Conservation (phyloP, 2,113 vertebrate species). For the Lophotis ruficrista region DNA sequence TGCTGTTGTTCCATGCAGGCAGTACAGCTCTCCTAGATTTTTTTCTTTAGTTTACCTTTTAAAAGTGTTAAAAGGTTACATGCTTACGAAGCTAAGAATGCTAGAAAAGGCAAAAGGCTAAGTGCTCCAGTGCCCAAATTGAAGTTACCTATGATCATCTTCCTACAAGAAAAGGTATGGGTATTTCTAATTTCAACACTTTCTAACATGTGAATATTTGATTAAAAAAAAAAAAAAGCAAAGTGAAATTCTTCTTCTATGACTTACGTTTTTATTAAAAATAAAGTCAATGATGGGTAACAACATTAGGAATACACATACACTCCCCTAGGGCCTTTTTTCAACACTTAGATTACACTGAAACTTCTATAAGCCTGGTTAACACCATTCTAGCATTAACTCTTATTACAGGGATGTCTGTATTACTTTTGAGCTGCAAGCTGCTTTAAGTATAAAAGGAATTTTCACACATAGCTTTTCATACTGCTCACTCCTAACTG, state of each 20-base stretch:
- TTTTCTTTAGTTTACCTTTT: not conserved
- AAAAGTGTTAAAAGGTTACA: not conserved
- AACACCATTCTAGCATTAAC: not conserved
- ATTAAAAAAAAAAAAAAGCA: not conserved
- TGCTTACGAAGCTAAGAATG: not conserved
- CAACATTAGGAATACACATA: not conserved
- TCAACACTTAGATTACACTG: not conserved
- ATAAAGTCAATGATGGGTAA: not conserved
- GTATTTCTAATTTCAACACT: not conserved
- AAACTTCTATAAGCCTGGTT: not conserved
- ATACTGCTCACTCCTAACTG: not conserved
- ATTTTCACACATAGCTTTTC: not conserved
- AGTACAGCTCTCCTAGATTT: not conserved
- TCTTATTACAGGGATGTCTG: not conserved
- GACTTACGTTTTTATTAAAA: not conserved
- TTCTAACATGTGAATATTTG: not conserved
- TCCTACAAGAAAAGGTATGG: not conserved
- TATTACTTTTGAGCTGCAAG: not conserved
- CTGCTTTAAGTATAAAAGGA: not conserved
- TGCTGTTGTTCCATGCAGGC: not conserved
- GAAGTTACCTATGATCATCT: not conserved
- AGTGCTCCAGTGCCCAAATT: not conserved
- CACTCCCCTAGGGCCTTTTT: not conserved
- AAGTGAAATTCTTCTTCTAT: not conserved
- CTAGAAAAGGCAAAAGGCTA: not conserved